These are phyloP conservation scores for Lutraria rhynchaena DNA, from an alignment of 1,140 invertebrate genomes.

Conservation along the genomic window DNA sequence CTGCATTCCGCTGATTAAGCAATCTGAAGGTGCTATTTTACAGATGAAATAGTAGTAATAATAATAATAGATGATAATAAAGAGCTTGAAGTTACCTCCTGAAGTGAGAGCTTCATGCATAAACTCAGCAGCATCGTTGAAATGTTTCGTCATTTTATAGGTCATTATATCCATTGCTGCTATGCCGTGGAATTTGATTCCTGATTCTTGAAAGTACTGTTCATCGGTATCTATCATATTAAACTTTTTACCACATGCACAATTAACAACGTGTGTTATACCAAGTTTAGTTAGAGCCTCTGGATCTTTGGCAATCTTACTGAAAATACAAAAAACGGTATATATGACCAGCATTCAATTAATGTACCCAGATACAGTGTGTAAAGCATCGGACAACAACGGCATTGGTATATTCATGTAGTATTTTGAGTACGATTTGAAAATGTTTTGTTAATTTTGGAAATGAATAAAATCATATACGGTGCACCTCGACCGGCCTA, in stretches of 20 bases:
- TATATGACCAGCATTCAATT: too few species aligned
- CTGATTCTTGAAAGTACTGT: conserved; percentile 87
- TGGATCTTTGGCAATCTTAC: conserved; percentile 80
- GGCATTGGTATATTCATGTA: too few species aligned
- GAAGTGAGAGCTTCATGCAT: conserved; percentile 89
- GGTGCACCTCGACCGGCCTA: too few species aligned
- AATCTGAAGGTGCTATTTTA: too few species aligned
- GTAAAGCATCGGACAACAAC: too few species aligned
- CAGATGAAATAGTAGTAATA: too few species aligned
- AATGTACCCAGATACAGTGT: too few species aligned
- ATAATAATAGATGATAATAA: too few species aligned
- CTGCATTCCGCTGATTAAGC: too few species aligned
- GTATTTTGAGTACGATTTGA: too few species aligned
- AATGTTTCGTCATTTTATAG: conserved; percentile 90
- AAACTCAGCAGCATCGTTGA: conserved; percentile 90
- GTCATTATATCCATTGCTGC: conserved; percentile 89
- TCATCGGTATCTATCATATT: conserved; percentile 79
- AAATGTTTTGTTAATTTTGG: too few species aligned
- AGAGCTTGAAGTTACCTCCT: conserved; percentile 71
- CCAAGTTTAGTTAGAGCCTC: conserved; percentile 74
- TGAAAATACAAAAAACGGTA: conserved; percentile 62
- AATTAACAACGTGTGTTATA: conserved; percentile 83
- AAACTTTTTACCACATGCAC: conserved; percentile 78
- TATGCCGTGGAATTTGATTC: conserved; percentile 91
- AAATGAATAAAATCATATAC: not conserved